Base-by-base conservation (phyloP, 2,113 vertebrate species). In the Corapipo altera region DNA sequence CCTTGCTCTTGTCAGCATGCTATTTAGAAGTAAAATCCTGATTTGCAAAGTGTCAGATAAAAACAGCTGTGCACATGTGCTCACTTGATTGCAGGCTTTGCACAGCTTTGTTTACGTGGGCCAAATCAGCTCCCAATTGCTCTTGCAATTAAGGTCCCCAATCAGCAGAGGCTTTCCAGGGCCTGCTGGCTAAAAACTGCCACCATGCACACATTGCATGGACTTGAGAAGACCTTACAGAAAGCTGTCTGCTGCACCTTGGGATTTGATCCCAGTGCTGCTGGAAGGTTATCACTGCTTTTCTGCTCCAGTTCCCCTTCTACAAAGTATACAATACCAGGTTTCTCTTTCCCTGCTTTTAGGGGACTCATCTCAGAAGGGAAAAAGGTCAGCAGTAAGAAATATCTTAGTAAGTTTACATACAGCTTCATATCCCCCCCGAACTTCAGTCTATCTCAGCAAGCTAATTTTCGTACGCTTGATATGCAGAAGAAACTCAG, bases 51-150 rank as follows among this genome's bases (percentile, higher is more conserved):
- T 91, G 66, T 57, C 74, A 95, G 71, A 79, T 93, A 94, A 97
- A 95, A 87, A 91, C 87, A 97, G 96, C 95, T 96, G 95, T 88
- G 77, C 94, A 95, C 74, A 94, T 55, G 74, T 85, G 74, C 95
- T 87, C 37, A 1, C 76, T 75, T 75, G 83, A 91, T 89, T 87
- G 84, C 86, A 94, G 78, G 17, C 43, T 93, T 69, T 15, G 74
- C 89, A 90, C 74, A 95, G 71, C 93, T 95, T 91, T 39, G 39
- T 79, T 91, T 83, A 55, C 4, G 7, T 30, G 58, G 81, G 70
- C 66, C 78, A 79, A 27, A 82, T 69, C 77, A 83, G 43, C 58
- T 61, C 79, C 6, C 74, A 72, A 23, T 44, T 86, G 73, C 77
- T 41, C 37, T 91, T 75, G 48, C 41, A 73, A 4, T 65, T 5